Percentiles rank a stretch among this genome's conserved stretches.
phyloP scores from a whole-genome alignment of 2,888 invertebrate species.

The Volucella inflata region DNA sequence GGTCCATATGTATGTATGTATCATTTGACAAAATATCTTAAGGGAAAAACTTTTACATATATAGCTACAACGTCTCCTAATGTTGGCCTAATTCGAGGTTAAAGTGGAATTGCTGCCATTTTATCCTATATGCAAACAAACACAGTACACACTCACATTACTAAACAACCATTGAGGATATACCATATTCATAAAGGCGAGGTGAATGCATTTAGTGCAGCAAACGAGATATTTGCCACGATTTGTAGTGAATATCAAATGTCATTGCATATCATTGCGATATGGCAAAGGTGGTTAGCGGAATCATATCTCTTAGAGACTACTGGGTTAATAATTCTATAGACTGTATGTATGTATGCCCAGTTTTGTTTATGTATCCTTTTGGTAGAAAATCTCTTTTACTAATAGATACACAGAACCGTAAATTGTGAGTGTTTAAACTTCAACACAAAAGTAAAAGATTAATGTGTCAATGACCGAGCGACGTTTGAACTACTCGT shows the following conservation, averaged over 20 bases:
- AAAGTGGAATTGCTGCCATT: slow-evolving; percentile 56
- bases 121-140: slow-evolving; percentile 56
- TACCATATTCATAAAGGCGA: slow-evolving; percentile 19
- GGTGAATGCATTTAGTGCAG: slow-evolving; percentile 62
- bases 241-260: slow-evolving; percentile 62
- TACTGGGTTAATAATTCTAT: slow-evolving; percentile 60
- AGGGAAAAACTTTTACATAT: slow-evolving; percentile 27
- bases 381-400: slow-evolving; percentile 55
- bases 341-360: slow-evolving; percentile 16
- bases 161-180: slow-evolving; percentile 6
- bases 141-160: slow-evolving; percentile 9
- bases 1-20: no score
- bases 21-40: slow-evolving; percentile 27
- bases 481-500: slow-evolving; percentile 47
- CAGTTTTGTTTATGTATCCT: slow-evolving; percentile 10
- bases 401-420: slow-evolving; percentile 58
- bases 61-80: slow-evolving; percentile 46
- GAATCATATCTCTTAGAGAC: slow-evolving; percentile 27
- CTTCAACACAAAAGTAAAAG: slow-evolving; percentile 52
- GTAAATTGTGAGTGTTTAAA: slow-evolving; percentile 31
- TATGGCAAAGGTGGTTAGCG: slow-evolving; percentile 1
- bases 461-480: slow-evolving; percentile 72
- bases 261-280: slow-evolving; percentile 64
- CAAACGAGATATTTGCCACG: slow-evolving; percentile 10
- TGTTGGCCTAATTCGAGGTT: slow-evolving; percentile 70